phyloP scores from a whole-genome alignment of 64 coral and sea anemone genomes.

The Montipora cactus region DNA sequence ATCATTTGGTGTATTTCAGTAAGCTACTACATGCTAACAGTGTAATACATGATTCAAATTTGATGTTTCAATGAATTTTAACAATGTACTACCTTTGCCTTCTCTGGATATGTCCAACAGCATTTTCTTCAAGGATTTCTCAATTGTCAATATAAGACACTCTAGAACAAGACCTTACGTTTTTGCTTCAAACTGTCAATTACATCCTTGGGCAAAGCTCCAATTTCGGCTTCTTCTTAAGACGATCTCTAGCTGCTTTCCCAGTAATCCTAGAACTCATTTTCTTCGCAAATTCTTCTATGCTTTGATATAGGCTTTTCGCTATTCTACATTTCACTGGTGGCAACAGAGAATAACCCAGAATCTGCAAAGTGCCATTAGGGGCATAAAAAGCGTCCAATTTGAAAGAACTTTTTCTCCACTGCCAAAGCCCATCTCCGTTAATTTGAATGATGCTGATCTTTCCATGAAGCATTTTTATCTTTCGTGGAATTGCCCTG shows the following conservation, averaged over 20 bases:
- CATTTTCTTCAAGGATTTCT: background rate
- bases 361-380: background rate
- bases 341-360: background rate
- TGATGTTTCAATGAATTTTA: background rate
- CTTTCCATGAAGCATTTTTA: fast-evolving
- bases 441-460: background rate
- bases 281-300: background rate
- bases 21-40: background rate
- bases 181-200: background rate
- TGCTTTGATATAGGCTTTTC: background rate
- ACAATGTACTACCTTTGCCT: background rate
- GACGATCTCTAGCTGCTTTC: background rate
- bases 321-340: background rate
- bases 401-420: background rate
- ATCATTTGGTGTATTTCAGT: background rate
- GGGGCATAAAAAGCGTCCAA: background rate
- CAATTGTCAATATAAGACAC: background rate
- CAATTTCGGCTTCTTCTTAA: background rate
- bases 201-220: too few species aligned
- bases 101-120: background rate
- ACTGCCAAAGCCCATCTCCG: background rate
- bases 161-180: slow-evolving; percentile 27
- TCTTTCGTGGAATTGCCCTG: too few species aligned
- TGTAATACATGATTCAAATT: background rate
- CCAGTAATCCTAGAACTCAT: background rate